Base-by-base conservation (phyloP, 2,113 vertebrate species). In the Capreolus pygargus region DNA sequence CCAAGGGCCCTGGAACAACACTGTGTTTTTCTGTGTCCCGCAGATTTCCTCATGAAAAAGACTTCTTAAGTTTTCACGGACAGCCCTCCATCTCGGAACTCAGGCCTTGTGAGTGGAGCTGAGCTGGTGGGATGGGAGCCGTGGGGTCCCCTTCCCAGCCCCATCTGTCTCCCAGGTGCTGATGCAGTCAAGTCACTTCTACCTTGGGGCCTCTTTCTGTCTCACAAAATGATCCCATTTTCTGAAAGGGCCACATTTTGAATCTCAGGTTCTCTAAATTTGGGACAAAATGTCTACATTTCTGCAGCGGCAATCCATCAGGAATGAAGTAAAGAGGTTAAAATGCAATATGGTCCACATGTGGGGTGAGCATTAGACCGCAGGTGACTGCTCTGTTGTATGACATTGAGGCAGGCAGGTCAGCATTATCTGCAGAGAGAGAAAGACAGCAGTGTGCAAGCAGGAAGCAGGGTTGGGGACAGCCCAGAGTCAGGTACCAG, bases 111-210 rank as follows among this genome's bases (percentile, higher is more conserved):
- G 52, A 4, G 2, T n/a, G 5, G 30, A n/a, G 12, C 19, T 91
- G 47, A 78, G 47, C 13, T 33, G 7, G 47, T 54, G n/a, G 43
- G 61, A 70, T 7, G 45, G 15, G 39, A 47, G 33, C 12, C 2
- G 1, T 33, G 14, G 5, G 6, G 2, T 83, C 33, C 45, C 52
- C 45, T 36, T 7, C 7, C 6, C 2, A 3, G 1, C 6, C 9
- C 5, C 9, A 61, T 27, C 9, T 36, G 4, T 39, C 43, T 74
- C 58, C 86, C 67, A 85, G 25, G 60, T 86, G 45, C n/a, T 90
- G 16, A 64, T 45, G 4, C 2, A 47, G 5, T 36, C 0, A n/a
- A 28, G 23, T 82, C 17, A 33, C 3, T 76, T 92, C 28, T n/a
- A 0, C 36, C 27, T 36, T 28, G 16, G 70, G 12, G 16, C 5